Evolutionary conservation across 2,797 vertebrate genomes (phyloP).

Genomic region (Poeciliopsis presidionis): DNA sequence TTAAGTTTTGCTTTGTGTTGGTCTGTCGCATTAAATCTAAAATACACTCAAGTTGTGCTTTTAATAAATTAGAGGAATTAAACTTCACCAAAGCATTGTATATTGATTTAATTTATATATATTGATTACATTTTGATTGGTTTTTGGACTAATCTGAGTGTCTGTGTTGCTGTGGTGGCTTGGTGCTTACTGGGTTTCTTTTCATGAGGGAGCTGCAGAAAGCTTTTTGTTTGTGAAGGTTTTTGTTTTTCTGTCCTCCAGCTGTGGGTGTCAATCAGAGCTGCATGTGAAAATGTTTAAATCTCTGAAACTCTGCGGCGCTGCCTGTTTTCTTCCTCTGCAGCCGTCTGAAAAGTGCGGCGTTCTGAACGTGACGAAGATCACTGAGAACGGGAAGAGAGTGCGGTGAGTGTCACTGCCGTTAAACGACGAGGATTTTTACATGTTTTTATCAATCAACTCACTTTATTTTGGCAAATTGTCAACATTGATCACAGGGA

Average conservation of each 20-base stretch:
- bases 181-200: not conserved
- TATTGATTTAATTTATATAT: not conserved
- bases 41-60: not conserved
- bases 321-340: slow-evolving; percentile 2
- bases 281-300: not conserved
- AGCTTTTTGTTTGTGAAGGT: not conserved
- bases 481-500: too few species aligned
- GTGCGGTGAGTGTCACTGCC: slow-evolving; percentile 82
- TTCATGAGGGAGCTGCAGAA: slow-evolving; percentile 5
- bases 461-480: too few species aligned
- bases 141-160: slow-evolving; percentile 5
- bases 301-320: not conserved
- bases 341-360: slow-evolving; percentile 97
- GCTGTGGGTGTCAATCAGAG: slow-evolving; percentile 8
- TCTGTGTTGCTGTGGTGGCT: slow-evolving; percentile 26
- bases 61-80: not conserved
- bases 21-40: not conserved
- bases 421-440: not conserved
- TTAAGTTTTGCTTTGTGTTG: not conserved
- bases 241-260: slow-evolving; percentile 5
- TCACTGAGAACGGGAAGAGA: slow-evolving; percentile 96
- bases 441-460: not conserved
- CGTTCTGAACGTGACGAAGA: slow-evolving; percentile 94
- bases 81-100: not conserved
- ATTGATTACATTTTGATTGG: not conserved